Base-by-base conservation (phyloP, 2,797 vertebrate genomes). In the Zenarchopterus dispar region DNA sequence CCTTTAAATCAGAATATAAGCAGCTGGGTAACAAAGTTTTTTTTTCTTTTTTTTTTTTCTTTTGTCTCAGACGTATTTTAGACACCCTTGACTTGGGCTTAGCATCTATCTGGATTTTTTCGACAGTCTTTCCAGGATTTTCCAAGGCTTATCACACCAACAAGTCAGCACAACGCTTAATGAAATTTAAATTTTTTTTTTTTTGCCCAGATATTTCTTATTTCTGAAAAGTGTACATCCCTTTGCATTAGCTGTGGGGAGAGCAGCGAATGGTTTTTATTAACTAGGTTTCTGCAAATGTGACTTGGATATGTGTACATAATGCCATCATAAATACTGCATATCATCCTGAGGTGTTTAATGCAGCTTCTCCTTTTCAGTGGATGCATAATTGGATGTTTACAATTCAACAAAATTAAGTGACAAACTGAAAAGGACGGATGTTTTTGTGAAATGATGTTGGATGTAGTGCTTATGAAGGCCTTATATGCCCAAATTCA, bases 241-340 rank as follows among this genome's bases (percentile, higher is more conserved):
- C 87, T 82, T 89, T 90, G 88, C 84, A 89, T 85, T 88, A 93
- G 91, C 92, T 91, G 91, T 91, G 89, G 92, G 93, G 91, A 93
- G 91, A 92, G 91, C 89, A 93, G 93, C 88, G 92, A 93, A 94
- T 93, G 93, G 86, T 91, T 90, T 88, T 84, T 86, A 83, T 80
- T 62, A 75, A 88, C 60, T 85, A 91, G 88, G 85, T 89, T 80
- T 87, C 82, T 90, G 90, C 91, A 84, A 90, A 84, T 88, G 84
- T 81, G 80, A 87, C 88, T 91, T 92, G 91, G 86, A 82, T 82
- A 86, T 86, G 88, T 65, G 89, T 71, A 80, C 82, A 88, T 87
- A 90, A 89, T 78, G 88, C 78, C 85, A 81, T 91, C 89, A 86
- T 86, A 76, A 84, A 88, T 68, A 84, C 90, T 89, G 75, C 89